phyloP scores from a whole-genome alignment of 2,888 invertebrate genomes.

The Hedya salicella region DNA sequence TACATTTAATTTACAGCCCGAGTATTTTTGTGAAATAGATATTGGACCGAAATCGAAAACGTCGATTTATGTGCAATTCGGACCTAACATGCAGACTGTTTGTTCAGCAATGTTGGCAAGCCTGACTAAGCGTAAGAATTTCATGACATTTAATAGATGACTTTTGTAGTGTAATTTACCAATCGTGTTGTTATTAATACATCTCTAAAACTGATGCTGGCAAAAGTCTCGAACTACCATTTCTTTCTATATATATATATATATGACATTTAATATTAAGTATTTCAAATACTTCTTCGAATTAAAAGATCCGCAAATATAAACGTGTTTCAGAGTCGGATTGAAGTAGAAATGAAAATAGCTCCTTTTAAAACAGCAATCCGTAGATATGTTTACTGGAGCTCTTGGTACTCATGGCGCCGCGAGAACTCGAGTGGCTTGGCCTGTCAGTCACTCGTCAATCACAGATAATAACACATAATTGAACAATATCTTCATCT shows the following conservation, averaged over 20 bases:
- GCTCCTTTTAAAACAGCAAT: not conserved
- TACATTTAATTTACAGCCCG: not conserved
- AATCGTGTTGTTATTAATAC: too few species aligned
- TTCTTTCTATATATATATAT: too few species aligned
- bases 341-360: not conserved
- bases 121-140: not conserved
- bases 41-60: not conserved
- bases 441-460: constrained; percentile 19
- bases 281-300: not conserved
- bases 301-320: too few species aligned
- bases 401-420: constrained; percentile 2
- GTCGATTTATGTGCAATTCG: constrained; percentile 5
- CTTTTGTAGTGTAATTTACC: too few species aligned
- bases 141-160: not conserved
- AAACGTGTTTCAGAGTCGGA: not conserved
- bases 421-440: not conserved
- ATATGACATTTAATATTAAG: not conserved
- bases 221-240: too few species aligned
- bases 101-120: constrained; percentile 7
- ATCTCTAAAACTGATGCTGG: too few species aligned
- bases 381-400: not conserved
- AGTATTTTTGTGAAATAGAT: not conserved
- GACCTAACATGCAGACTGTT: not conserved
- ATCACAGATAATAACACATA: constrained; percentile 11
- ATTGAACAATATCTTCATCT: constrained; percentile 10